These are phyloP conservation scores for Psittacula cyanocephala DNA, from an alignment of 2,113 vertebrate genomes.

Conservation along the genomic window DNA sequence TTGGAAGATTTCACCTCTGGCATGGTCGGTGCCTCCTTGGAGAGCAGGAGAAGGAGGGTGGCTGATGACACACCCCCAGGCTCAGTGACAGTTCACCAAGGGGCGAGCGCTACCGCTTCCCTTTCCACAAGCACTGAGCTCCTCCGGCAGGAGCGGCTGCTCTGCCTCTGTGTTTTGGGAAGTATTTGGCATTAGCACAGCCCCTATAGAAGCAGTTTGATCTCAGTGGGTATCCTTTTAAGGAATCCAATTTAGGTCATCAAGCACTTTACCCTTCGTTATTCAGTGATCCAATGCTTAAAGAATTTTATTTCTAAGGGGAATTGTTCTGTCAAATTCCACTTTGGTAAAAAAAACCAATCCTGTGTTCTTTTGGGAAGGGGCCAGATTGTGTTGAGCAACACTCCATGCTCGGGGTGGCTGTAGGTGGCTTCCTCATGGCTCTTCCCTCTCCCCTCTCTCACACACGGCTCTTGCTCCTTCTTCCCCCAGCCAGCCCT, in stretches of 20 bases:
- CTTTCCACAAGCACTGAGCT: neutral
- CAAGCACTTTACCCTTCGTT: neutral
- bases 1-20: neutral
- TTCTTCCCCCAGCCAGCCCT: neutral
- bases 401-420: neutral
- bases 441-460: neutral
- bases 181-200: neutral
- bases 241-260: neutral
- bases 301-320: neutral
- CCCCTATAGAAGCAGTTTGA: neutral
- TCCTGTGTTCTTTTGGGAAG: neutral
- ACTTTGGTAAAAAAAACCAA: neutral
- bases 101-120: rapidly evolving
- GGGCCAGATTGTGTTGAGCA: neutral
- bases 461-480: neutral
- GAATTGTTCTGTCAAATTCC: neutral
- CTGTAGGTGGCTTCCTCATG: neutral
- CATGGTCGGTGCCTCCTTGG: neutral
- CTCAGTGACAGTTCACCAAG: rapidly evolving
- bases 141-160: neutral
- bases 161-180: neutral
- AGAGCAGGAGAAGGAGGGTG: neutral
- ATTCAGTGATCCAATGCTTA: neutral
- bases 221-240: neutral
- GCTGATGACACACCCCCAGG: neutral